Percentiles rank a stretch among this genome's conserved stretches.
These are phyloP conservation scores for Bacillus rossius DNA, from an alignment of 1,140 invertebrate species.

Conservation along the genomic window DNA sequence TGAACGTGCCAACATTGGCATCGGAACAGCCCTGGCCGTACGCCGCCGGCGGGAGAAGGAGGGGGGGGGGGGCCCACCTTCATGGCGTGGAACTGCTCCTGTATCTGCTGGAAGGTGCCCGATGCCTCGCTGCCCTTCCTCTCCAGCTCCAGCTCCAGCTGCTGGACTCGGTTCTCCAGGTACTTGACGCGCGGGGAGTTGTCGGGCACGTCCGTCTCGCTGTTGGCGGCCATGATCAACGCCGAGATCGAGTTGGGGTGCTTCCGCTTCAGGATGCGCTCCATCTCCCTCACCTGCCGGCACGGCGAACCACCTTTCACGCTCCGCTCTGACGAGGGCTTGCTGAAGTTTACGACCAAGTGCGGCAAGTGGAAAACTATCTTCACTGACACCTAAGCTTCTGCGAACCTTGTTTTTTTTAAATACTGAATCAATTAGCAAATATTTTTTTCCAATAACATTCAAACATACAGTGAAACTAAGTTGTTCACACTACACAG, in stretches of 20 bases:
- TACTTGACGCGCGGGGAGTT: not conserved
- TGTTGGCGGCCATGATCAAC: constrained; percentile 57
- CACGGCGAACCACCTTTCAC: not conserved
- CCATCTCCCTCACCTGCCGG: constrained; percentile 66
- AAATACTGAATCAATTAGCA: no score
- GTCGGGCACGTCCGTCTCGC: constrained; percentile 32
- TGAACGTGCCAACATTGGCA: no score
- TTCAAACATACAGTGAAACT: no score
- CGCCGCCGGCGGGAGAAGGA: no score
- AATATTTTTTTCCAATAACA: no score
- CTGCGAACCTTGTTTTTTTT: no score
- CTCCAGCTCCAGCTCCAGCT: constrained; percentile 50
- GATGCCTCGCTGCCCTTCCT: constrained; percentile 37
- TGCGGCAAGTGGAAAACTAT: no score
- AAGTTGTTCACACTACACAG: no score
- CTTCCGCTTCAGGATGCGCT: constrained; percentile 66
- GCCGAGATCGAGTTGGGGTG: constrained; percentile 74
- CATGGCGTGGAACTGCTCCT: constrained; percentile 12
- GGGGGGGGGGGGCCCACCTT: no score
- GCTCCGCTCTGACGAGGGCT: not conserved
- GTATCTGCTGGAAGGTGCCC: constrained; percentile 4
- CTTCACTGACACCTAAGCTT: no score
- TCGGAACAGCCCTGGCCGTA: no score
- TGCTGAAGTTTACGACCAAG: no score
- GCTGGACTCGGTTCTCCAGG: constrained; percentile 6